Conservation (phyloP, 2,797 vertebrate species). For the Lepus oiostolus region DNA sequence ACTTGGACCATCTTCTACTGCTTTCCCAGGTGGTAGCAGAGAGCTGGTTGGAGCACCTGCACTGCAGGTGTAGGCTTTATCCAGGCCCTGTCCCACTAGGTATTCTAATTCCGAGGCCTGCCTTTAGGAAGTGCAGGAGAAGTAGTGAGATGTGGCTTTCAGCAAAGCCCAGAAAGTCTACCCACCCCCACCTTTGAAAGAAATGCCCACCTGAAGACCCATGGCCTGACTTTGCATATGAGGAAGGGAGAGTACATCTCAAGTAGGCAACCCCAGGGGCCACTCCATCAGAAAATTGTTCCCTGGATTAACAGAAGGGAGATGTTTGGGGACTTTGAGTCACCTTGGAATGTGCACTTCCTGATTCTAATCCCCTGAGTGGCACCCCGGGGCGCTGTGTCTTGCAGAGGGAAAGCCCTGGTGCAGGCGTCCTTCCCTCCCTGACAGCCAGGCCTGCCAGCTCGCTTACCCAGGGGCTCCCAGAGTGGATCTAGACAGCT, state of each 20-base stretch:
- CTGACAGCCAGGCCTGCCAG: background rate
- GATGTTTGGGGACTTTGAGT: background rate
- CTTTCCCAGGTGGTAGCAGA: no score
- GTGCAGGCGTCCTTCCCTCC: background rate
- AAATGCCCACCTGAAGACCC: background rate
- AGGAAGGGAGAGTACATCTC: background rate
- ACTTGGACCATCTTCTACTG: no score
- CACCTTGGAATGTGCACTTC: constrained; percentile 36
- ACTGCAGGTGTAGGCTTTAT: no score
- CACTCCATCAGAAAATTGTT: background rate
- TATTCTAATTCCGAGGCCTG: background rate
- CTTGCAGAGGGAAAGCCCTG: background rate
- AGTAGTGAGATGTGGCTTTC: background rate
- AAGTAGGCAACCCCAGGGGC: background rate
- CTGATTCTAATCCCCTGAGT: background rate
- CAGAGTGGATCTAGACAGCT: background rate
- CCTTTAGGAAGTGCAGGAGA: background rate
- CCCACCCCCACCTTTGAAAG: background rate
- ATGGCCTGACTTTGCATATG: background rate
- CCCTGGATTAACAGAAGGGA: background rate
- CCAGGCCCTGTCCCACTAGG: no score
- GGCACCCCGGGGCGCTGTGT: no score
- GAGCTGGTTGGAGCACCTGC: no score
- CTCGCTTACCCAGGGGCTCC: background rate
- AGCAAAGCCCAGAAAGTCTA: constrained; percentile 10